phyloP scores from a whole-genome alignment of 2,888 invertebrate species.

The Choreutis nemorana region DNA sequence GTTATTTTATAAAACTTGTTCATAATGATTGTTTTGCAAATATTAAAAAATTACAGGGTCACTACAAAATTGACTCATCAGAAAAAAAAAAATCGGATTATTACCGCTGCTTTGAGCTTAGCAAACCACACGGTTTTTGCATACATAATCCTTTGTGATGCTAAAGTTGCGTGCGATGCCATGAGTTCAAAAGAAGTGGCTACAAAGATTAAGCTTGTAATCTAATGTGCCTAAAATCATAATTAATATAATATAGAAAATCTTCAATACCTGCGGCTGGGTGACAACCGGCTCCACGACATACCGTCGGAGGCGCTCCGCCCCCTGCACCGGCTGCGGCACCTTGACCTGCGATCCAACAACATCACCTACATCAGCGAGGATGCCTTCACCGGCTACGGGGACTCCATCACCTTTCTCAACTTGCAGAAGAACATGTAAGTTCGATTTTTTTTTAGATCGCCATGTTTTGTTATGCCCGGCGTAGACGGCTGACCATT shows the following conservation, averaged over 20 bases:
- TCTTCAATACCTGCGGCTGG: constrained; percentile 86
- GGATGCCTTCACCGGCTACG: constrained; percentile 88
- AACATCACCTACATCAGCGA: constrained; percentile 85
- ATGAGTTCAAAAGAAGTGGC: no score
- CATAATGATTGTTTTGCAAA: no score
- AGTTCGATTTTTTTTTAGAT: constrained; percentile 27
- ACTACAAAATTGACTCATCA: no score
- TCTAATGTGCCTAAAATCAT: not conserved
- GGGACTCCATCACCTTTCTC: constrained; percentile 91
- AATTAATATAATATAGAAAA: constrained; percentile 74
- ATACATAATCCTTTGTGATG: no score
- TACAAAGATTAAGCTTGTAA: not conserved
- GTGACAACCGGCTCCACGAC: constrained; percentile 86
- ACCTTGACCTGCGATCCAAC: constrained; percentile 87
- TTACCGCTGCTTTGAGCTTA: no score
- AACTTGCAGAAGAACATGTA: constrained; percentile 92
- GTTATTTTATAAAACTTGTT: no score
- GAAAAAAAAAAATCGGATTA: no score
- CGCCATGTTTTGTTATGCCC: not conserved
- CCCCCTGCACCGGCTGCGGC: constrained; percentile 84
- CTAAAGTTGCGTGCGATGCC: no score
- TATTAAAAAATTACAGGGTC: no score
- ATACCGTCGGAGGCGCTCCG: constrained; percentile 87
- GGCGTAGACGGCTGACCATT: not conserved
- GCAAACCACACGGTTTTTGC: no score